Conservation (phyloP, 2,113 vertebrate genomes). For the Amazona guildingii region DNA sequence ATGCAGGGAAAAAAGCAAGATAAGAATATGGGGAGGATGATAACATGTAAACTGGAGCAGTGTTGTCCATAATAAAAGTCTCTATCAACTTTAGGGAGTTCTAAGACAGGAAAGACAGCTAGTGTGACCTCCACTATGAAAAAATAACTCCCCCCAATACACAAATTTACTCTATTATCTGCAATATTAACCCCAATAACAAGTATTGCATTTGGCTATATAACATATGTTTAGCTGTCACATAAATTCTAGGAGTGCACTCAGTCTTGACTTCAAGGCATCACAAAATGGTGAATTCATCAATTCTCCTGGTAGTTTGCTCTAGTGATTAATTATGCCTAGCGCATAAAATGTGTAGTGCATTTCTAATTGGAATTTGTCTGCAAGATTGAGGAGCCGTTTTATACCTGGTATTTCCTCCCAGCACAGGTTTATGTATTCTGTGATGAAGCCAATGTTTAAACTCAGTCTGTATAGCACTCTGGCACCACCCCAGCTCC, state of each 20-base stretch:
- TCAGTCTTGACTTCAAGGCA: neutral
- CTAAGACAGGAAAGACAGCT: neutral
- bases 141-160: neutral
- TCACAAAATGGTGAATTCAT: slow-evolving; percentile 17
- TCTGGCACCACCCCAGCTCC: neutral
- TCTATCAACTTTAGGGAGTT: neutral
- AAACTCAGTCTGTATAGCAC: neutral
- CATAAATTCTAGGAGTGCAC: neutral
- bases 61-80: neutral
- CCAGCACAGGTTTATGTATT: slow-evolving; percentile 19
- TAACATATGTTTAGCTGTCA: neutral
- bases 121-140: neutral
- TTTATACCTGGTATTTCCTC: slow-evolving; percentile 41
- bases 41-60: neutral
- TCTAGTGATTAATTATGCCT: slow-evolving; percentile 34
- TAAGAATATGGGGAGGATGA: neutral
- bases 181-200: neutral
- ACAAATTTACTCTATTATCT: neutral
- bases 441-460: slow-evolving; percentile 1
- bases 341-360: neutral
- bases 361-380: slow-evolving; percentile 55
- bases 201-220: neutral
- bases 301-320: slow-evolving; percentile 4
- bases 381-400: slow-evolving; percentile 12
- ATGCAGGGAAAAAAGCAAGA: neutral